These are phyloP conservation scores for Sarotherodon lohbergeri DNA, from an alignment of 2,113 vertebrate species.

Conservation along the genomic window DNA sequence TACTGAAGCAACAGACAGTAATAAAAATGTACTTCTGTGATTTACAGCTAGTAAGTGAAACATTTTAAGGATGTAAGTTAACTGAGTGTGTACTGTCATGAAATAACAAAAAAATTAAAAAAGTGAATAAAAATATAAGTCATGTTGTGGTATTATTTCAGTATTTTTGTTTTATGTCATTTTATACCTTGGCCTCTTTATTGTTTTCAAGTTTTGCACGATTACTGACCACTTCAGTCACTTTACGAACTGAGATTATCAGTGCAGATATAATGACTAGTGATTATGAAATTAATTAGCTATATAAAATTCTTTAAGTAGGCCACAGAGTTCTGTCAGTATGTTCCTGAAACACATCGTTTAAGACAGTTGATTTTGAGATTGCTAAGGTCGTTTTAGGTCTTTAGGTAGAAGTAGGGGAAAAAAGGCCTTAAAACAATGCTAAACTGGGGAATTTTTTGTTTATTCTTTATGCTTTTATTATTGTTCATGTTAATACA, in stretches of 20 bases:
- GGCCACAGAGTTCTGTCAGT: neutral
- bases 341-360: neutral
- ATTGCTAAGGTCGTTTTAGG: neutral
- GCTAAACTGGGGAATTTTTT: neutral
- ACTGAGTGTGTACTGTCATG: neutral
- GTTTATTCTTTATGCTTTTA: neutral
- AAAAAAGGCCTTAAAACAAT: neutral
- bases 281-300: neutral
- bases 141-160: neutral
- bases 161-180: neutral
- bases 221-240: neutral
- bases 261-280: neutral
- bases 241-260: neutral
- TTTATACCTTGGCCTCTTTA: neutral
- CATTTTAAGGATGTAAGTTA: neutral
- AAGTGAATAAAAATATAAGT: neutral
- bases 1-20: neutral
- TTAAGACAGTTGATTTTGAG: neutral
- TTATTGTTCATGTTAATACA: neutral
- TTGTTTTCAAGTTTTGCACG: neutral
- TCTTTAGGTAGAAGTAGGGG: neutral
- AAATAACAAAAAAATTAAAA: accelerated
- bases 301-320: neutral
- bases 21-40: neutral
- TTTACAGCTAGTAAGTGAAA: neutral